Percentiles rank a stretch among this genome's conserved stretches.
phyloP scores from a whole-genome alignment of 1,140 invertebrate species.

The Diploscapter pachys region DNA sequence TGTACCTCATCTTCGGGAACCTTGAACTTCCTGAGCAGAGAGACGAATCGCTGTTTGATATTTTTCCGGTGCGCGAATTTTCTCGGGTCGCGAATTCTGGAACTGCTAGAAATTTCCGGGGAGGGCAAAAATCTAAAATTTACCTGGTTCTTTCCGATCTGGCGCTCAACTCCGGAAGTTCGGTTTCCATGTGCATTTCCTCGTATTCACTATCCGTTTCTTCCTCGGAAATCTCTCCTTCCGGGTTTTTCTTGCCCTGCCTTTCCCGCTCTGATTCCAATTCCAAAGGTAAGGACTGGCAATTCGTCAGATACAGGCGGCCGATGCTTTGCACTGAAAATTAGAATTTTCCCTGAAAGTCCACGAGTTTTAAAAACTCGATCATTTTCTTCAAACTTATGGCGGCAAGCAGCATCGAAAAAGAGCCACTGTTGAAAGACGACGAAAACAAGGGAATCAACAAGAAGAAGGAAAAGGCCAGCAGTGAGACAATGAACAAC shows the following conservation, averaged over 20 bases:
- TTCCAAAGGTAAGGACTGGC: conserved; percentile 11
- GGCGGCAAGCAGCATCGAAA: too few relatives aligned
- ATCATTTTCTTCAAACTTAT: too few relatives aligned
- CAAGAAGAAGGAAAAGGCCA: too few relatives aligned
- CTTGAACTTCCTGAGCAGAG: conserved; percentile 83
- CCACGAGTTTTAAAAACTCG: too few relatives aligned
- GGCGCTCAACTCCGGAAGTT: neutral
- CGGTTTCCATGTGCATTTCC: neutral
- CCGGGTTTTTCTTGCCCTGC: neutral
- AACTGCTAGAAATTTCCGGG: neutral
- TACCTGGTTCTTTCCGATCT: neutral
- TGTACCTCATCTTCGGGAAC: conserved; percentile 70
- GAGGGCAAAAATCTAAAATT: neutral
- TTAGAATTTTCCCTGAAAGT: neutral
- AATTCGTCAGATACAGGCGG: conserved; percentile 7
- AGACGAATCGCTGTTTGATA: conserved; percentile 93
- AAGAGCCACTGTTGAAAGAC: too few relatives aligned
- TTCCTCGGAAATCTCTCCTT: conserved; percentile 14
- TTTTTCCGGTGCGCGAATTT: conserved; percentile 69
- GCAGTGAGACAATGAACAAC: too few relatives aligned
- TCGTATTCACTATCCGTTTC: conserved; percentile 26
- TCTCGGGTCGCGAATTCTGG: neutral
- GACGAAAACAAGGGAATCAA: too few relatives aligned
- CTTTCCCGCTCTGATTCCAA: neutral
- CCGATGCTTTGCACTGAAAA: conserved; percentile 18